Conservation (phyloP, 2,113 vertebrate species). For the Megatriorchis doriae region DNA sequence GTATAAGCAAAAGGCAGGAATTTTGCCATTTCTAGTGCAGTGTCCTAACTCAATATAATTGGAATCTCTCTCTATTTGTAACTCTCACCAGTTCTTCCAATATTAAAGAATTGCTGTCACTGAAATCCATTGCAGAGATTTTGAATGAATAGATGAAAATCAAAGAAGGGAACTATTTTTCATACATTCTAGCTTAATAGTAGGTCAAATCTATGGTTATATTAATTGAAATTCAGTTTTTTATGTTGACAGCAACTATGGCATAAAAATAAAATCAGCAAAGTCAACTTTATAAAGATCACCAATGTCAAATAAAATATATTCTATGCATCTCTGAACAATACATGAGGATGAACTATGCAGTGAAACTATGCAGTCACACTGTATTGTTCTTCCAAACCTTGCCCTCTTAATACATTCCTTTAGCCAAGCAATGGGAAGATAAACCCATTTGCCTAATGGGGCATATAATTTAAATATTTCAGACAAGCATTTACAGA, state of each 20-base stretch:
- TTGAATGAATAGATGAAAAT: neutral
- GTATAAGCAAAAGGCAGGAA: neutral
- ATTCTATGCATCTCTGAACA: neutral
- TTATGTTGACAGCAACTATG: neutral
- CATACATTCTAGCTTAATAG: neutral
- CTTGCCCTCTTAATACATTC: slow-evolving; percentile 4
- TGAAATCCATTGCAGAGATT: neutral
- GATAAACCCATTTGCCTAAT: slow-evolving; percentile 38
- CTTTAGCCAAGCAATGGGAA: slow-evolving; percentile 15
- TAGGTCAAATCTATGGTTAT: neutral
- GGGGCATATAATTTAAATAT: slow-evolving; percentile 11
- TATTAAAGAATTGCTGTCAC: neutral
- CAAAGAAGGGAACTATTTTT: neutral
- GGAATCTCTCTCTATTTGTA: neutral
- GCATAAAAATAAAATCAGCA: neutral
- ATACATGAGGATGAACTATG: neutral
- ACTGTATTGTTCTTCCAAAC: slow-evolving; percentile 8
- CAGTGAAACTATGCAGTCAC: neutral
- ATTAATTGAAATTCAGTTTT: neutral
- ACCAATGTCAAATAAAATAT: neutral
- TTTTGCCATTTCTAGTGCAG: neutral
- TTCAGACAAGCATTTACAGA: slow-evolving; percentile 4
- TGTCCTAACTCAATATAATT: neutral
- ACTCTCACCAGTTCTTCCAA: neutral
- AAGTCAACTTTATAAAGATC: neutral